Evolutionary conservation across 2,797 vertebrate species (phyloP), one percentile per base, ranked within the genome.

Genomic region (Galaxias olidus): DNA sequence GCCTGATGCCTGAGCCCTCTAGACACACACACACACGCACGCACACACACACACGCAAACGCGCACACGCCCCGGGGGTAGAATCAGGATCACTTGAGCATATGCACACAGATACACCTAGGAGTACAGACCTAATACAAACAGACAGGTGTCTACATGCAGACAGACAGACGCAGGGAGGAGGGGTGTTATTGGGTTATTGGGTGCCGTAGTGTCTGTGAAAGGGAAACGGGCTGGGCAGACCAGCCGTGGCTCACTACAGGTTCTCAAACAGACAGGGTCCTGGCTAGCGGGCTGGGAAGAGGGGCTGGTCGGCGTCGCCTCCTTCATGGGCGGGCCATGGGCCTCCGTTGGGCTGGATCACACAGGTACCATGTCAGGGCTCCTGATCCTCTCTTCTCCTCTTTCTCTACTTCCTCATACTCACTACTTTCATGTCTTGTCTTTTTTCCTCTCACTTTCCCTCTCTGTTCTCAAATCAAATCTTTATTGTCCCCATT

Each of bases 21-120:
- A 48, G 57, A 68, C 18, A 68, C 56, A 74, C 9, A 74, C 68
- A 74, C 30, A 70, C 69, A 67, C 13, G 76, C 12, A 10, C 45
- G 60, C 30, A 50, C 46, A 71, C 7, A 59, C 40, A 60, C 55
- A 63, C 15, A 61, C 8, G 48, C 9, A 58, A 2, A 30, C 30
- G 6, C 40, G 42, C 40, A n/a, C 30, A 43, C 30, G 41, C 14
- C 8, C 1, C 13, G 13, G 30, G 30, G 30, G 11, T 6, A 30
- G 6, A 30, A 30, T 6, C 30, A 30, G 30, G 30, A 30, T 30
- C 6, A 30, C 30, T 30, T 30, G 30, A 30, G 30, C 30, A 30
- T 6, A 30, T 30, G 30, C 30, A 30, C 30, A 30, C 30, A 30
- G 30, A 30, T 30, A 30, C 30, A 30, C 30, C 30, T 30, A 30